Conservation (phyloP, 2,888 invertebrate species). For the Andrena fulva region DNA sequence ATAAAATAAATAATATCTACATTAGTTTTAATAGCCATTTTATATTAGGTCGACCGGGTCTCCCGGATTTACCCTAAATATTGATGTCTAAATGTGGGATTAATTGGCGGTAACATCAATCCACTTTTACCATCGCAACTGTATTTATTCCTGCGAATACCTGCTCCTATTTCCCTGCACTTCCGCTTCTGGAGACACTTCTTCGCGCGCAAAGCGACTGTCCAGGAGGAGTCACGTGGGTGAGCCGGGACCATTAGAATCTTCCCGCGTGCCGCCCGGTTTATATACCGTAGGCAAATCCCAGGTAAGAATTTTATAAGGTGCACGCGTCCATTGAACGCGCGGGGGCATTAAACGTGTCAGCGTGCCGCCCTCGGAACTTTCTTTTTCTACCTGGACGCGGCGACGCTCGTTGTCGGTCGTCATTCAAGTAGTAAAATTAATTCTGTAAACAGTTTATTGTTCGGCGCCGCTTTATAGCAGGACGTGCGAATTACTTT, state of each 20-base stretch:
- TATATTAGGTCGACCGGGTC: too few relatives aligned
- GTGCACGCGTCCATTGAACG: conserved; percentile 2
- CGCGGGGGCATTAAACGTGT: conserved; percentile 25
- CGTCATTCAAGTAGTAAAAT: conserved; percentile 77
- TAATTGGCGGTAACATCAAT: too few relatives aligned
- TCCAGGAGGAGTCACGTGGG: too few relatives aligned
- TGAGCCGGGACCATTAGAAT: neutral
- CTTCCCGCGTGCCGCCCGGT: neutral
- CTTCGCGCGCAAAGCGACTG: too few relatives aligned
- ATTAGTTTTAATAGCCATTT: too few relatives aligned
- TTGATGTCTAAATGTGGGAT: too few relatives aligned
- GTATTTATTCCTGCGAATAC: too few relatives aligned
- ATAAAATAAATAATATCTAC: too few relatives aligned
- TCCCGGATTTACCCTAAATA: too few relatives aligned
- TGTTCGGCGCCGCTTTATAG: conserved; percentile 78
- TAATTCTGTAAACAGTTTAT: conserved; percentile 81
- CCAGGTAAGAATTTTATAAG: conserved; percentile 9
- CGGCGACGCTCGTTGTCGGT: conserved; percentile 36
- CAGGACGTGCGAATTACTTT: conserved; percentile 78
- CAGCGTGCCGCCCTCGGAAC: neutral
- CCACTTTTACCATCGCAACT: too few relatives aligned
- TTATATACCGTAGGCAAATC: conserved; percentile 7
- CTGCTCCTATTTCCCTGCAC: too few relatives aligned
- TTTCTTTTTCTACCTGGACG: conserved; percentile 72
- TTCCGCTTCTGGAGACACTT: too few relatives aligned